Percentiles rank a stretch among this genome's conserved stretches.
phyloP scores from a whole-genome alignment of 2,113 vertebrate genomes.

The Siniperca knerii region DNA sequence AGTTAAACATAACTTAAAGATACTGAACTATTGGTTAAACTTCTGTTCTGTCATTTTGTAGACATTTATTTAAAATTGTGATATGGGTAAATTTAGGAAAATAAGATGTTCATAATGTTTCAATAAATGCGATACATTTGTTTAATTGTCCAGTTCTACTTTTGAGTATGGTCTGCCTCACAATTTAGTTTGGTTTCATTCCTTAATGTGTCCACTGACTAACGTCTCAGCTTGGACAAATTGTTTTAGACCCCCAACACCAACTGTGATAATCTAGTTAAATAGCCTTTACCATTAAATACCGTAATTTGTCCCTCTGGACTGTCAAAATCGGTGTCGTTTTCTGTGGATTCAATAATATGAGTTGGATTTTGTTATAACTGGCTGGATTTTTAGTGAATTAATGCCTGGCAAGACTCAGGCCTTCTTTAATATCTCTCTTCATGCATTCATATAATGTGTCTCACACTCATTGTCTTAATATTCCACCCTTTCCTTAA shows the following conservation, averaged over 20 bases:
- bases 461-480: not conserved
- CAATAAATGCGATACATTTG: not conserved
- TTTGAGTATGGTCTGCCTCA: not conserved
- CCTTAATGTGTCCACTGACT: slow-evolving; percentile 27
- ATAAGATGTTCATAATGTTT: not conserved
- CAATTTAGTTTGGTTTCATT: slow-evolving; percentile 31
- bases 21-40: not conserved
- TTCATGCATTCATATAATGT: slow-evolving; percentile 20
- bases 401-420: not conserved
- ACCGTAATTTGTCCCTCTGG: slow-evolving; percentile 35
- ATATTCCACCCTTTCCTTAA: slow-evolving; percentile 5
- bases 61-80: not conserved
- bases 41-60: not conserved
- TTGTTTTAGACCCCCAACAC: slow-evolving; percentile 34
- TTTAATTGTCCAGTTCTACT: not conserved
- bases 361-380: slow-evolving; percentile 23
- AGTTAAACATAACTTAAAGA: not conserved
- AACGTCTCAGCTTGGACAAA: slow-evolving; percentile 25
- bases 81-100: not conserved
- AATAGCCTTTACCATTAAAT: slow-evolving; percentile 34
- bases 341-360: slow-evolving; percentile 24
- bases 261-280: slow-evolving; percentile 25
- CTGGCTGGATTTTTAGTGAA: not conserved
- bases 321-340: slow-evolving; percentile 26
- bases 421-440: not conserved